These are phyloP conservation scores for Nixonia krombeini DNA, from an alignment of 1,140 invertebrate genomes.

Conservation along the genomic window DNA sequence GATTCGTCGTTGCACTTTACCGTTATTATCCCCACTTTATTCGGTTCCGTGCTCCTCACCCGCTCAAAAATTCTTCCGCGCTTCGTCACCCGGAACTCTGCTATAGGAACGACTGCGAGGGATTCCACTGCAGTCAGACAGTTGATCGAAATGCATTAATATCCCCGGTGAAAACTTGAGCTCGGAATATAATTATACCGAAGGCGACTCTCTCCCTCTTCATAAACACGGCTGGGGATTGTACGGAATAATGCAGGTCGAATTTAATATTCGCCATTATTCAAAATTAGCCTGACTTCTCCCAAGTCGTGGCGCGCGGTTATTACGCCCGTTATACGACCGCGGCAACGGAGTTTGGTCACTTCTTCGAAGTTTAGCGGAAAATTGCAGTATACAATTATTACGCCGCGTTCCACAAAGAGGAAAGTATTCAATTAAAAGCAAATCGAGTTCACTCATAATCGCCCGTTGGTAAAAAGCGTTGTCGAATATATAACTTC, in stretches of 20 bases:
- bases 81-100: no score
- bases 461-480: no score
- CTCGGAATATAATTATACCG: background rate
- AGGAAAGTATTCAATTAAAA: background rate
- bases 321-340: conserved; percentile 14
- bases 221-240: conserved; percentile 7
- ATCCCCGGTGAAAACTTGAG: background rate
- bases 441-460: no score
- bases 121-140: no score
- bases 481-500: no score
- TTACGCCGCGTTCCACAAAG: background rate
- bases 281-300: conserved; percentile 20
- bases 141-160: background rate
- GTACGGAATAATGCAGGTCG: conserved; percentile 3
- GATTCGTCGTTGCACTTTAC: no score
- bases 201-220: conserved; percentile 5
- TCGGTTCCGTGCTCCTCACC: no score
- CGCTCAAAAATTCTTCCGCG: no score
- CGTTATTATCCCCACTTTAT: no score
- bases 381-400: conserved; percentile 7
- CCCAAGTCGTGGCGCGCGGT: conserved; percentile 6
- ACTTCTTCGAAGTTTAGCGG: conserved; percentile 8
- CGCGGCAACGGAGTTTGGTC: conserved; percentile 7
- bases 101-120: no score
- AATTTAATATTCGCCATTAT: conserved; percentile 25